Conservation (phyloP, 1,140 invertebrate genomes). For the Leptinotarsa undecemlineata region DNA sequence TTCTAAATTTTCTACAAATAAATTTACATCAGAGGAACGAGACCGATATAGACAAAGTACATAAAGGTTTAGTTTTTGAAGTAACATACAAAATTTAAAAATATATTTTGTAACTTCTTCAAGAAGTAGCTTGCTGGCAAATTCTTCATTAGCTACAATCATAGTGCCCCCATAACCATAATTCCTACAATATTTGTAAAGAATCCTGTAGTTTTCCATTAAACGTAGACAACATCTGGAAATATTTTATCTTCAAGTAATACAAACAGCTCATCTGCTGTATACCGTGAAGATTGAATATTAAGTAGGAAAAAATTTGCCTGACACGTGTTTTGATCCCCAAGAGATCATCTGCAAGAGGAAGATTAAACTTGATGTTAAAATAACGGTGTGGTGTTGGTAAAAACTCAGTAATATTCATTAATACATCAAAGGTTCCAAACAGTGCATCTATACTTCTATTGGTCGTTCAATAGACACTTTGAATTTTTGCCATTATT, state of each 20-base stretch:
- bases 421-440: too few relatives aligned
- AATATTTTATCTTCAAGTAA: neutral
- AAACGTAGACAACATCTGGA: neutral
- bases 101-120: neutral
- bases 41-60: slow-evolving; percentile 3
- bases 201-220: neutral
- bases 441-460: too few relatives aligned
- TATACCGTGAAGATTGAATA: neutral
- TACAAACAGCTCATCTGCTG: neutral
- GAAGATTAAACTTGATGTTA: too few relatives aligned
- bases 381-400: too few relatives aligned
- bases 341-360: too few relatives aligned
- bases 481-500: too few relatives aligned
- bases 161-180: neutral
- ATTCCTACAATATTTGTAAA: neutral
- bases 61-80: neutral
- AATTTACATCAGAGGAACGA: too few relatives aligned
- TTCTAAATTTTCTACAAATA: neutral
- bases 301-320: neutral
- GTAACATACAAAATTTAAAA: too few relatives aligned
- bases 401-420: too few relatives aligned
- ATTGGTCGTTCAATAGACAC: too few relatives aligned
- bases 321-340: too few relatives aligned
- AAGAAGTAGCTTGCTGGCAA: neutral
- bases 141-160: neutral